Base-by-base conservation (phyloP, 1,140 invertebrate species). In the Maconellicoccus hirsutus region DNA sequence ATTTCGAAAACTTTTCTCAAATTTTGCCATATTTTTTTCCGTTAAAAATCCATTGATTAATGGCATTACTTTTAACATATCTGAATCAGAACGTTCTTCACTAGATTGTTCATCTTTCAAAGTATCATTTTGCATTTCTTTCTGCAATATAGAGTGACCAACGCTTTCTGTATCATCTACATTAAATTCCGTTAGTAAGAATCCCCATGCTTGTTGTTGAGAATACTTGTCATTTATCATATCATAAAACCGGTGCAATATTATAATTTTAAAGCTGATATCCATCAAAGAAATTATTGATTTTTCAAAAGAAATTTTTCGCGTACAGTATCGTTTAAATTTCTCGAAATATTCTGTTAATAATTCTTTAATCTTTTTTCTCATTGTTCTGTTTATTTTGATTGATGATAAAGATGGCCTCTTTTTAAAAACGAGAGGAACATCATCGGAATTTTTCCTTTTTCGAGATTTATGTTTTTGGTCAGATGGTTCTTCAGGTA, bases 1-100 rank as follows among this genome's bases (percentile, higher is more conserved):
- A 8, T 25, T 10, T 10, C 16, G 3, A 66, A 66, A 66, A 16
- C 25, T 22, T 23, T 66, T 66, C 25, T 66, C 22, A 74, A 79
- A 80, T 69, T 79, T 76, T 72, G 79, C 80, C 72, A 77, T 75
- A 16, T 77, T 73, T 22, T 69, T 39, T 19, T 23, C 59, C 22
- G 73, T 70, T 59, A 74, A 69, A 52, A 71, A 71, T 38, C 72
- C 61, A 66, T 66, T 16, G 22, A 66, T 26, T 8, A 8, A 14
- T 22, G 19, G 2, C 16, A 23, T 25, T 8, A 66, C 25, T 26
- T 66, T 10, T 22, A 26, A 6, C 27, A 42, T 29, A 27, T 26
- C 52, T 19, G 69, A 66, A 23, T 72, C 70, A 25, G 27, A 33
- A 52, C 19, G 14, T 21, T 26, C 59, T 59, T 70, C 26, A 23